These are phyloP conservation scores for Synanthedon vespiformis DNA, from an alignment of 2,888 invertebrate genomes.

Conservation along the genomic window DNA sequence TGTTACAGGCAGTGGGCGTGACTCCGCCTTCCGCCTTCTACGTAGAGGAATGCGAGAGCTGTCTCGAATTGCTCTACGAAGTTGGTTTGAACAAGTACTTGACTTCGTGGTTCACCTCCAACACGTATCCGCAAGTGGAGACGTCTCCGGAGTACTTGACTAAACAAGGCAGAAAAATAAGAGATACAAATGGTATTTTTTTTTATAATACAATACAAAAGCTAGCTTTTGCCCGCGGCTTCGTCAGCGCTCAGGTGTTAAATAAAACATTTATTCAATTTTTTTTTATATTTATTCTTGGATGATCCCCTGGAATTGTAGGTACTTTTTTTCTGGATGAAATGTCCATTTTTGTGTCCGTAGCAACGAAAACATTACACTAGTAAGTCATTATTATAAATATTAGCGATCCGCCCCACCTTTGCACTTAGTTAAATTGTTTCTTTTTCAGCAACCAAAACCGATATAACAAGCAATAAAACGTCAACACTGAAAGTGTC, in stretches of 20 bases:
- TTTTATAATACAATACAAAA: slow-evolving; percentile 7
- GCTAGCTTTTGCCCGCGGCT: no score
- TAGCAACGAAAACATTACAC: no score
- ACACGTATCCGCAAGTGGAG: slow-evolving; percentile 73
- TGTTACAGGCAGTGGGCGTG: slow-evolving; percentile 65
- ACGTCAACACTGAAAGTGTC: slow-evolving; percentile 42
- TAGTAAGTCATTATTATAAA: no score
- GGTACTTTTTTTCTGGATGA: no score
- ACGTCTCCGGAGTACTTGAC: slow-evolving; percentile 45
- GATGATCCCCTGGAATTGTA: no score
- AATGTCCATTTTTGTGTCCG: no score
- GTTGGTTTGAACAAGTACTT: slow-evolving; percentile 81
- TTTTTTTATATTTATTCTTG: no score
- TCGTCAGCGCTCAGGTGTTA: no score
- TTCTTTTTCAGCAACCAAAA: slow-evolving; percentile 36
- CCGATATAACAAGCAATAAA: slow-evolving; percentile 37
- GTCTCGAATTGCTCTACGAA: slow-evolving; percentile 80
- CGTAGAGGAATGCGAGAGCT: slow-evolving; percentile 91
- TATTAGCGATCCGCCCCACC: not conserved
- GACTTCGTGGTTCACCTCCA: slow-evolving; percentile 75
- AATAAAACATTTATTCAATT: no score
- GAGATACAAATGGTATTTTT: slow-evolving; percentile 22
- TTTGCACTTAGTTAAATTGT: not conserved
- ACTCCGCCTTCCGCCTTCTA: slow-evolving; percentile 84
- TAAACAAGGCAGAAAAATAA: slow-evolving; percentile 45